Percentiles rank a stretch among this genome's conserved stretches.
Evolutionary conservation across 2,888 invertebrate genomes (phyloP).

Genomic region (Pollenia amentaria): DNA sequence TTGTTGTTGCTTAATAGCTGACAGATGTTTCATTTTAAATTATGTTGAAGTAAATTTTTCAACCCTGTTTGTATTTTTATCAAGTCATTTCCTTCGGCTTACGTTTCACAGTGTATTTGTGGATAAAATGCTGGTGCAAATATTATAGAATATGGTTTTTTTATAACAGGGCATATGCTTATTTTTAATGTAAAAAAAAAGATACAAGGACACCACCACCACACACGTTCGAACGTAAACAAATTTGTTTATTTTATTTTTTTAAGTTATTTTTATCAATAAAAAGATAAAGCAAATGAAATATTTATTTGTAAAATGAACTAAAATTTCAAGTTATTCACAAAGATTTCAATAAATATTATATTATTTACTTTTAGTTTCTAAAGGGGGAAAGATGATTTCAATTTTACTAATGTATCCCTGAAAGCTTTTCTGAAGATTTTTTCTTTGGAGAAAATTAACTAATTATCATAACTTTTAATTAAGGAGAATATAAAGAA

Average conservation of each 20-base stretch:
- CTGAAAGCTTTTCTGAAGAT: too few relatives aligned
- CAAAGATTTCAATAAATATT: constrained; percentile 29
- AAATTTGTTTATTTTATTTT: constrained; percentile 41
- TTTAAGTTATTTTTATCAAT: constrained; percentile 63
- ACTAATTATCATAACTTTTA: too few relatives aligned
- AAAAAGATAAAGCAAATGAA: constrained; percentile 49
- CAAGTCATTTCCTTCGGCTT: constrained; percentile 57
- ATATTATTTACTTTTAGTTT: too few relatives aligned
- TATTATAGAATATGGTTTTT: constrained; percentile 56
- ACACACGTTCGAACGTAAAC: constrained; percentile 65
- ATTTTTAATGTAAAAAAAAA: constrained; percentile 31
- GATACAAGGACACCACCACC: constrained; percentile 69
- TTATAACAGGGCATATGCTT: constrained; percentile 63
- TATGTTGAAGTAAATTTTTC: constrained; percentile 54
- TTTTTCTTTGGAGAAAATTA: too few relatives aligned
- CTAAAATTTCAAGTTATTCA: constrained; percentile 20
- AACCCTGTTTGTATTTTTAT: constrained; percentile 68
- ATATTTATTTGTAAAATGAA: constrained; percentile 25
- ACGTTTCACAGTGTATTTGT: constrained; percentile 13
- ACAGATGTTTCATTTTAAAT: constrained; percentile 80
- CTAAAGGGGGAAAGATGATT: too few relatives aligned
- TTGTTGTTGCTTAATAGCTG: constrained; percentile 79
- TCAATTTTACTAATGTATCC: too few relatives aligned
- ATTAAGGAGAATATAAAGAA: too few relatives aligned
- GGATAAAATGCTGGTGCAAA: constrained; percentile 70